These are phyloP conservation scores for Apis cerana DNA, from an alignment of 1,140 invertebrate genomes.

Conservation along the genomic window DNA sequence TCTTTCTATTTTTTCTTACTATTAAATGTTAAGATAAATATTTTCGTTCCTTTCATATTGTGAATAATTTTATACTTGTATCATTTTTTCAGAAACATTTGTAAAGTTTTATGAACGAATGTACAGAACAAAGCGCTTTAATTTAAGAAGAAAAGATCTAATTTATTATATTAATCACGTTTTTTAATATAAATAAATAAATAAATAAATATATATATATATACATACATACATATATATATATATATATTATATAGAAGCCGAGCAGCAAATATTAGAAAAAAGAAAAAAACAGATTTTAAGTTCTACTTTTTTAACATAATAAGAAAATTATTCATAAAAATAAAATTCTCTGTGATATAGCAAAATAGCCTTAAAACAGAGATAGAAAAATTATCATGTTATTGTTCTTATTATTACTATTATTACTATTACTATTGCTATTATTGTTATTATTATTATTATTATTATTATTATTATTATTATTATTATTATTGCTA, in stretches of 20 bases:
- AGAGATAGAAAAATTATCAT: conserved; percentile 72
- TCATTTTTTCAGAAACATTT: conserved; percentile 73
- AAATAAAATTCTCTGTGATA: conserved; percentile 75
- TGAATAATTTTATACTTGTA: conserved; percentile 76
- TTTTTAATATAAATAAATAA: conserved; percentile 63
- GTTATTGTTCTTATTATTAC: conserved; percentile 62
- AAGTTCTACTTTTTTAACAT: conserved; percentile 32
- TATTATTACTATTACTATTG: conserved; percentile 61
- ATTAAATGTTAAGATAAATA: conserved; percentile 56
- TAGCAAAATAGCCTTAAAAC: conserved; percentile 71
- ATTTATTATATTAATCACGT: conserved; percentile 75
- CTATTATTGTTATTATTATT: conserved; percentile 55
- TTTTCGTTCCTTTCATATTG: conserved; percentile 70
- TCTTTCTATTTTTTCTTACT: conserved; percentile 53
- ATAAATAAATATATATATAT: too few species aligned
- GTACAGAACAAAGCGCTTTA: conserved; percentile 70
- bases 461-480: conserved; percentile 63
- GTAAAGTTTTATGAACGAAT: conserved; percentile 64
- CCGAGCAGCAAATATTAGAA: conserved; percentile 45
- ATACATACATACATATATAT: too few species aligned
- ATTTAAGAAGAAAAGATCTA: conserved; percentile 67
- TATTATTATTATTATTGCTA: conserved; percentile 63
- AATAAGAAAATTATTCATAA: conserved; percentile 42
- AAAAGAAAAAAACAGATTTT: conserved; percentile 28
- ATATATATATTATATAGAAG: conserved; percentile 16